Evolutionary conservation across 1,140 invertebrate species (phyloP), one percentile per base, ranked within the genome.

Genomic region (Drosophila pseudoananassae): DNA sequence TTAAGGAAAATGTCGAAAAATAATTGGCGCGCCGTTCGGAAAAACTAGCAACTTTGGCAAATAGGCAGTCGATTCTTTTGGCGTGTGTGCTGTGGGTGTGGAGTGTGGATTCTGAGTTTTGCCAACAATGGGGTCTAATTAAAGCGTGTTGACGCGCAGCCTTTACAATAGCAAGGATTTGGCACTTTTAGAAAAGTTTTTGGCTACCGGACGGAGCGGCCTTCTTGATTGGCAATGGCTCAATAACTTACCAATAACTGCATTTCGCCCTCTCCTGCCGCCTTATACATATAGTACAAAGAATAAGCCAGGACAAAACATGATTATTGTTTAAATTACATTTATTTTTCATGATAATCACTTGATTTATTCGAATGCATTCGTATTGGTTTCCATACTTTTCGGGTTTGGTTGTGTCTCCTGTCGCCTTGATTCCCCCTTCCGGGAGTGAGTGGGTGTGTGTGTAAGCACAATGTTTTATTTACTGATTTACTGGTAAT

Each of bases 321-420:
- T 56, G 61, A 61, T 88, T 83, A 70, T 77, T 85, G 75, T 87
- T 88, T 88, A 88, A 87, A 87, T 87, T 87, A 87, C 82, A 87
- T 87, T 88, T 87, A 87, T 87, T 87, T 87, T 73, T 71, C 61
- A 82, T 88, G 83, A 88, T 88, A 87, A 88, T 87, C 82, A 87
- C 82, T 88, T 70, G 83, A 73, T 87, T 75, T 83, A 75, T 68
- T 78, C 69, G 50, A 77, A 88, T 89, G 79, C 72, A 65, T 70
- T 57, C 55, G 47, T 72, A 59, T 58, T 66, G 80, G 46, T 59
- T 72, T 33, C 51, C 78, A 59, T 72, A 46, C 80, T 76, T 49
- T 78, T 40, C 47, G 60, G 61, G 50, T 54, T 76, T 87, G 76
- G 58, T 64, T 43, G 40, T 43, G 14, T 43, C 40, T 43, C 15